These are phyloP conservation scores for Laticauda colubrina DNA, from an alignment of 2,113 vertebrate species.

Conservation along the genomic window DNA sequence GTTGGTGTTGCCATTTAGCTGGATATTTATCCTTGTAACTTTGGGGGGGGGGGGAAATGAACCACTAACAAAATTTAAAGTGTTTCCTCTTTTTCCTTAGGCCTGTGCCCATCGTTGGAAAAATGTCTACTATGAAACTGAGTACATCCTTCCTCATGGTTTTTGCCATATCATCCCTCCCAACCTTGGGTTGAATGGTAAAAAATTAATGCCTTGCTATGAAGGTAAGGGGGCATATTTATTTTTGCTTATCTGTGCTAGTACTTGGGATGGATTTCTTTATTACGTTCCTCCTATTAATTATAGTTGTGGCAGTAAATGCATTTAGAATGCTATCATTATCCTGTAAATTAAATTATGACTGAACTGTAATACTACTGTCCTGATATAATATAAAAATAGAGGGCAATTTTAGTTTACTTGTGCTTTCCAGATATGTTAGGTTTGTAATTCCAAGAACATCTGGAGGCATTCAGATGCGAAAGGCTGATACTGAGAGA, in stretches of 20 bases:
- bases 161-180: slow-evolving; percentile 91
- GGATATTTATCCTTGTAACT: neutral
- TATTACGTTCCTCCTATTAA: neutral
- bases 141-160: slow-evolving; percentile 91
- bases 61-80: neutral
- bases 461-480: neutral
- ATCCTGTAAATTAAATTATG: neutral
- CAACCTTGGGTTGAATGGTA: slow-evolving; percentile 81
- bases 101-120: slow-evolving; percentile 99
- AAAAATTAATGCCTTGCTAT: slow-evolving; percentile 88
- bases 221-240: slow-evolving; percentile 77
- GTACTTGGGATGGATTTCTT: neutral
- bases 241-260: rapidly evolving
- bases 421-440: neutral
- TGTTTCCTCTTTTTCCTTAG: slow-evolving; percentile 59
- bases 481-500: neutral
- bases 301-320: neutral
- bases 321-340: neutral
- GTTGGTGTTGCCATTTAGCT: neutral
- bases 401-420: neutral
- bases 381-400: neutral
- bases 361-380: neutral
- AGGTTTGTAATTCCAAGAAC: neutral
- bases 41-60: rapidly evolving
- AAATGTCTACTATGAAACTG: slow-evolving; percentile 90